Conservation (phyloP, 2,888 invertebrate species). For the Tetanocera ferruginea region DNA sequence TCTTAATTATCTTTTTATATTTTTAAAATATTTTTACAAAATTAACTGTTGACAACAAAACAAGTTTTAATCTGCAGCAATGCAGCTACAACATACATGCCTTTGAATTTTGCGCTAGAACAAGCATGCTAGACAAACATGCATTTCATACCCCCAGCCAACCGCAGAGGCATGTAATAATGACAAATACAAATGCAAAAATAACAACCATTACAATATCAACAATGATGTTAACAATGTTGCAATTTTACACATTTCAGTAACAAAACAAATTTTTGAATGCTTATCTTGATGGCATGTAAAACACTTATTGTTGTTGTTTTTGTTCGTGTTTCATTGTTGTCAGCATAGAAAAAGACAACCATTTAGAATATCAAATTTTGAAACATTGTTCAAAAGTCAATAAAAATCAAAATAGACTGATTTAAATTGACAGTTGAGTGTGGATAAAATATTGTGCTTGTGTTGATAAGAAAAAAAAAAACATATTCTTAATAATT, state of each 20-base stretch:
- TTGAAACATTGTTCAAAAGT: neutral
- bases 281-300: slow-evolving; percentile 44
- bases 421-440: neutral
- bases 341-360: neutral
- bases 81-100: neutral
- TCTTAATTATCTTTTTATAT: neutral
- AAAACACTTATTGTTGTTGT: slow-evolving; percentile 27
- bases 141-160: neutral
- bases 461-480: neutral
- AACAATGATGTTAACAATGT: slow-evolving; percentile 10
- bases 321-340: slow-evolving; percentile 22
- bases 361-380: neutral
- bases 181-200: neutral
- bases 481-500: neutral
- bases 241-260: slow-evolving; percentile 25
- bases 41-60: neutral
- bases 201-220: slow-evolving; percentile 1
- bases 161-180: neutral
- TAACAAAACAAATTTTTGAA: neutral
- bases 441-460: neutral
- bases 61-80: no score
- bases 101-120: neutral
- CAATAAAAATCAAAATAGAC: neutral
- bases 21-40: neutral
- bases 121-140: neutral